A percentile compares a stretch with the other conserved stretches of the same genome.
phyloP scores from a whole-genome alignment of 2,888 invertebrate species.

The Drosophila colorata region DNA sequence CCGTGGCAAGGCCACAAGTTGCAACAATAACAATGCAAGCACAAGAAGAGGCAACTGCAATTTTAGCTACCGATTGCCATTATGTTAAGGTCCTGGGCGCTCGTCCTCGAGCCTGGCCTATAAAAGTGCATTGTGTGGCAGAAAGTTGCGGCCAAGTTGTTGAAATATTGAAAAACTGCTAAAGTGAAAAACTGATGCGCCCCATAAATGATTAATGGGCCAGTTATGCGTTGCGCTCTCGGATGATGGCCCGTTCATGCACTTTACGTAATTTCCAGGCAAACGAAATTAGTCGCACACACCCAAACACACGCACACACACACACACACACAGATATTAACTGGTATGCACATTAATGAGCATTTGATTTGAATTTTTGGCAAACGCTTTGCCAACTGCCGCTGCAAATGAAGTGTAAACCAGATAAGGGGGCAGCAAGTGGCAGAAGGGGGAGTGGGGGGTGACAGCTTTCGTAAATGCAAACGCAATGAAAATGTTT shows the following conservation, averaged over 20 bases:
- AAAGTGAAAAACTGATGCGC: conserved; percentile 54
- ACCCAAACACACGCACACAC: conserved; percentile 13
- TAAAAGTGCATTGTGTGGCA: conserved; percentile 63
- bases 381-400: conserved; percentile 52
- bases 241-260: conserved; percentile 56
- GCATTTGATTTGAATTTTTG: conserved; percentile 64
- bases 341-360: conserved; percentile 65
- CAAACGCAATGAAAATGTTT: conserved; percentile 67
- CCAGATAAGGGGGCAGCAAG: conserved; percentile 42
- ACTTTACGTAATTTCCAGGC: conserved; percentile 61
- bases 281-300: conserved; percentile 65
- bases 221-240: conserved; percentile 53
- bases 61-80: conserved; percentile 61
- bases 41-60: conserved; percentile 34
- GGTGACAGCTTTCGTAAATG: conserved; percentile 41
- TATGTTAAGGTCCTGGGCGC: conserved; percentile 53
- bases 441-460: neutral
- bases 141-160: conserved; percentile 54
- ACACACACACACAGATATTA: conserved; percentile 22
- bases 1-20: conserved; percentile 54
- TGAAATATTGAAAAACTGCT: conserved; percentile 52
- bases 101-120: conserved; percentile 57
- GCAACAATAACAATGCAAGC: conserved; percentile 32
- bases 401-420: conserved; percentile 76
- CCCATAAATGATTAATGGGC: conserved; percentile 81